Evolutionary conservation across 2,113 vertebrate genomes (phyloP).

Genomic region (Cephalopterus ornatus): DNA sequence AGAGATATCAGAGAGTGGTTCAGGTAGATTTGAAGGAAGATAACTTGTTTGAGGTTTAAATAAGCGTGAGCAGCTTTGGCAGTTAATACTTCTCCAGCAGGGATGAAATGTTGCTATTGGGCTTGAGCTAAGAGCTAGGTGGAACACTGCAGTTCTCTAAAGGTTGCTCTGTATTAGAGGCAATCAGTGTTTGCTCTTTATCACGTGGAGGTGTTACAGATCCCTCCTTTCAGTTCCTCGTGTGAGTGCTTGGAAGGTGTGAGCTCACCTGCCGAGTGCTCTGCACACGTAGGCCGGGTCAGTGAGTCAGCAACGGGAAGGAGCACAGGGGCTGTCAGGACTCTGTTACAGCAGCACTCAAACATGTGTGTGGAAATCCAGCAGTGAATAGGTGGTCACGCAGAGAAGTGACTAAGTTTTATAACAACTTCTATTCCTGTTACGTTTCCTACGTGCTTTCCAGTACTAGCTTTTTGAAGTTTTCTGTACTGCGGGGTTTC

Average conservation of each 20-base stretch:
- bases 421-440: background rate
- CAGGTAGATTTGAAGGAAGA: background rate
- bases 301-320: background rate
- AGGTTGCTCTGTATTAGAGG: background rate
- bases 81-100: background rate
- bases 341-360: background rate
- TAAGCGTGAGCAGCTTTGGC: background rate
- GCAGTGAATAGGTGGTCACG: background rate
- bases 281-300: background rate
- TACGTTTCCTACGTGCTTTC: background rate
- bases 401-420: background rate
- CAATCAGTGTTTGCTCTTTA: background rate
- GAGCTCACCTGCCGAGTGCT: background rate
- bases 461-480: background rate
- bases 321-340: background rate
- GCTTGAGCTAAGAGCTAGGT: background rate
- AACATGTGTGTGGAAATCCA: background rate
- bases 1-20: background rate
- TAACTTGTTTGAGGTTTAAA: background rate
- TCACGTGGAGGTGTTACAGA: fast-evolving
- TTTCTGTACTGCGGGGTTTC: background rate
- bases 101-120: background rate
- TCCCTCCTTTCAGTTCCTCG: background rate
- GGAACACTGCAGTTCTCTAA: background rate
- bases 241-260: background rate